Base-by-base conservation (phyloP, 2,797 vertebrate genomes). In the Allobates femoralis region DNA sequence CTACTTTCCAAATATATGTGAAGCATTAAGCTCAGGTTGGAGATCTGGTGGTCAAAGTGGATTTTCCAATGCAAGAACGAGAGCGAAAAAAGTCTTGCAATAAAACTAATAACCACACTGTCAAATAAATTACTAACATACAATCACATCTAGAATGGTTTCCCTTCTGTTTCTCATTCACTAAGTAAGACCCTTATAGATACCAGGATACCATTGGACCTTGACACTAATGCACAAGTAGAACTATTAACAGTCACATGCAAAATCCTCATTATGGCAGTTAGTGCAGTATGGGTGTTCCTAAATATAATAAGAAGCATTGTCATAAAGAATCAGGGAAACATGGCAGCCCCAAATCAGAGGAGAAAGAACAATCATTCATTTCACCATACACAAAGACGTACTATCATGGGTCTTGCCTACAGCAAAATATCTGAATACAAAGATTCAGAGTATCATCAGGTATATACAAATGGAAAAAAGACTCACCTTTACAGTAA, bases 361-460 rank as follows among this genome's bases (percentile, higher is more conserved):
- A 12, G 30, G 19, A 64, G n/a, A 21, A 51, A 37, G 50, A 82
- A 82, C 66, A 82, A 81, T 82, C 30, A 34, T 30, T 37, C 12
- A 82, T 71, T 82, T 82, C 80, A 82, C 28, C 23, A 32, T 7
- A n/a, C 30, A 34, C 79, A 82, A 34, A n/a, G 51, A 41, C 32
- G 50, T 66, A 67, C 28, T 50, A 41, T 53, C 19, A 2, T 66
- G 62, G 62, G 62, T 81, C 28, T 81, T 67, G 64, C 41, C 62
- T 11, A 53, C 60, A 66, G 62, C 8, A 53, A 81, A 81, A 67
- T 51, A 81, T 28, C 28, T 8, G 28, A 67, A 80, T 28, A 80
- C 3, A 67, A 81, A 81, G 62, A 81, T 53, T 53, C 26, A 67
- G 37, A 30, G 51, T 50, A 30, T 51, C 14, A 58, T 28, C 37